These are phyloP conservation scores for Sclerurus mexicanus DNA, from an alignment of 2,113 vertebrate genomes.

Conservation along the genomic window DNA sequence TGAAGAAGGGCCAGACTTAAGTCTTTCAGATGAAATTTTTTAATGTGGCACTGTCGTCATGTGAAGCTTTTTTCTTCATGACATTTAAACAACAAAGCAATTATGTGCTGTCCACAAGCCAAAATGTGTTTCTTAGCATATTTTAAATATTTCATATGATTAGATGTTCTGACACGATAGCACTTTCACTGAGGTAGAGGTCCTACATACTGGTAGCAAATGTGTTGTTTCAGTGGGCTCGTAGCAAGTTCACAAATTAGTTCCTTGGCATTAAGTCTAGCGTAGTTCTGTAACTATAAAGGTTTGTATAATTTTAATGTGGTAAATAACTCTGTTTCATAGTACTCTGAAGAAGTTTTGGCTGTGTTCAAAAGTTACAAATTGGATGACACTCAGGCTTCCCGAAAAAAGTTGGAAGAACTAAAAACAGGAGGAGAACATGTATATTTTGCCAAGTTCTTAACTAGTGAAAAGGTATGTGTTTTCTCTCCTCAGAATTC, in stretches of 20 bases:
- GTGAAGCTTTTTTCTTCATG: not conserved
- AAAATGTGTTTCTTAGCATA: not conserved
- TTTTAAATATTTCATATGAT: not conserved
- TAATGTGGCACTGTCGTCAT: not conserved
- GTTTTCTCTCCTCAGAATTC: not conserved
- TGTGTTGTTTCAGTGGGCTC: not conserved
- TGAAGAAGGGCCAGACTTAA: not conserved
- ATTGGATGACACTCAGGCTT: constrained; percentile 95
- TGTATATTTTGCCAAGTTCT: constrained; percentile 97
- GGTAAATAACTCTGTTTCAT: constrained; percentile 10
- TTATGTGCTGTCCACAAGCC: not conserved
- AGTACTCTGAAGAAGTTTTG: constrained; percentile 96
- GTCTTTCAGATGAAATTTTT: not conserved
- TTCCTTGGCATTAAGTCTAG: not conserved
- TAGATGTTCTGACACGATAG: not conserved
- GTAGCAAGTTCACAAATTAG: not conserved
- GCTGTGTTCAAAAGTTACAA: constrained; percentile 98
- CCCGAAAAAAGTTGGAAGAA: constrained; percentile 93
- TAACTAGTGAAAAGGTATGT: constrained; percentile 96
- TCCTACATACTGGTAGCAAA: fast-evolving
- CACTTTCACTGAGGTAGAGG: not conserved
- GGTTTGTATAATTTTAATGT: not conserved
- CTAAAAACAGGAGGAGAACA: constrained; percentile 91
- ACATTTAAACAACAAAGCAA: not conserved
- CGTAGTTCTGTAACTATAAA: not conserved